phyloP scores from a whole-genome alignment of 92 coral and sea anemone genomes.

The Epizoanthus illoricatus region DNA sequence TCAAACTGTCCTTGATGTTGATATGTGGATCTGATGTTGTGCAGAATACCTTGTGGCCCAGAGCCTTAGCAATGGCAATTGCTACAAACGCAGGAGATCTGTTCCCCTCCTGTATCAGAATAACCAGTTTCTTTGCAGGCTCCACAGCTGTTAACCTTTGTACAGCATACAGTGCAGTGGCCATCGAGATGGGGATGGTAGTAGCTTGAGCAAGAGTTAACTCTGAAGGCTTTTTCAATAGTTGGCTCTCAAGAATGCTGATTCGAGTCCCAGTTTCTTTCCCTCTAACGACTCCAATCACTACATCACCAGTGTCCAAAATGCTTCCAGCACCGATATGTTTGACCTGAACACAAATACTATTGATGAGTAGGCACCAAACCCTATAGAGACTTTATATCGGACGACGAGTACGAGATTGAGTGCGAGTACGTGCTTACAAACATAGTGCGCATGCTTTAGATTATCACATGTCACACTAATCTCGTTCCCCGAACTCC shows the following conservation, averaged over 20 bases:
- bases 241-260: constrained; percentile 6
- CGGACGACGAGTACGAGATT: no score
- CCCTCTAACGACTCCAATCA: constrained; percentile 33
- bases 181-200: constrained; percentile 37
- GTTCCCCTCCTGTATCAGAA: constrained; percentile 33
- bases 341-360: not conserved
- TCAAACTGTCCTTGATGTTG: not conserved
- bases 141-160: not conserved
- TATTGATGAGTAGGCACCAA: no score
- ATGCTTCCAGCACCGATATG: not conserved
- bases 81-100: constrained; percentile 32
- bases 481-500: no score
- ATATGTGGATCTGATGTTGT: not conserved
- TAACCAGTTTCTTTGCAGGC: not conserved
- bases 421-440: no score
- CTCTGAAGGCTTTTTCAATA: constrained; percentile 34
- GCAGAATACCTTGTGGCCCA: constrained; percentile 34
- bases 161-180: constrained; percentile 19
- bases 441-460: no score
- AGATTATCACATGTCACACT: no score
- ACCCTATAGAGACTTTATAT: no score
- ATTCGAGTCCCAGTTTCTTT: constrained; percentile 30
- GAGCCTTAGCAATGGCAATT: constrained; percentile 37
- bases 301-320: constrained; percentile 40
- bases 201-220: constrained; percentile 41